Evolutionary conservation across 2,797 vertebrate species (phyloP).

Genomic region (Acipenser transmontanus): DNA sequence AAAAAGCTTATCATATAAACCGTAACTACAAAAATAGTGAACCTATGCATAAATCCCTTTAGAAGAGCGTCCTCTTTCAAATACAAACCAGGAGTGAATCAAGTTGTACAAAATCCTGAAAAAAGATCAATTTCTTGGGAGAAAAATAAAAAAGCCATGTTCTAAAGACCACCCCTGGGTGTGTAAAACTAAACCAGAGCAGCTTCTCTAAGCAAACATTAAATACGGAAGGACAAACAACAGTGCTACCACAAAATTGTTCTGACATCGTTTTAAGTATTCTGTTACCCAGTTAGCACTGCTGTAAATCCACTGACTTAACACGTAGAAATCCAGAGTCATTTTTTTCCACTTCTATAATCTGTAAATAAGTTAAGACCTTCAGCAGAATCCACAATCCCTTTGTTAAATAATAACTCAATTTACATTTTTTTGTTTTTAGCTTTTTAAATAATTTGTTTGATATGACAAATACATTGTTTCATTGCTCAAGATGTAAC

Average conservation of each 20-base stretch:
- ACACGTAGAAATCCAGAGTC: not conserved
- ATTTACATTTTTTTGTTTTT: not conserved
- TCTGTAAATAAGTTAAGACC: constrained; percentile 3
- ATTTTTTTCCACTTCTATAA: not conserved
- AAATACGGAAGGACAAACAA: constrained; percentile 45
- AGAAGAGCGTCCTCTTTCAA: constrained; percentile 90
- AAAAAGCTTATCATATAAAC: constrained; percentile 99
- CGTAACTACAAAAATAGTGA: constrained; percentile 94
- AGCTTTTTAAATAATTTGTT: not conserved
- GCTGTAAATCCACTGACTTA: constrained; percentile 3
- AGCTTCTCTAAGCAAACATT: constrained; percentile 56
- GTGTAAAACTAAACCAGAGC: constrained; percentile 51
- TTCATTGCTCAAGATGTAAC: not conserved
- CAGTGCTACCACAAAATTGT: constrained; percentile 14
- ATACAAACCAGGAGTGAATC: constrained; percentile 71
- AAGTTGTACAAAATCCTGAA: constrained; percentile 63
- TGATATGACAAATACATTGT: not conserved
- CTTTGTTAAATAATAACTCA: not conserved
- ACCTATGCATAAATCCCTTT: constrained; percentile 98
- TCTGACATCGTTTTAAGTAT: constrained; percentile 6
- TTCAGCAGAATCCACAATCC: not conserved
- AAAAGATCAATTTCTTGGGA: constrained; percentile 82
- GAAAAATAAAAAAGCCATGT: constrained; percentile 61
- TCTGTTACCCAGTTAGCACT: constrained; percentile 4
- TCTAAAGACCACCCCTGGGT: constrained; percentile 46